Base-by-base conservation (phyloP, 53 echinoderm and acorn worm genomes). In the Holothuria leucospilota region DNA sequence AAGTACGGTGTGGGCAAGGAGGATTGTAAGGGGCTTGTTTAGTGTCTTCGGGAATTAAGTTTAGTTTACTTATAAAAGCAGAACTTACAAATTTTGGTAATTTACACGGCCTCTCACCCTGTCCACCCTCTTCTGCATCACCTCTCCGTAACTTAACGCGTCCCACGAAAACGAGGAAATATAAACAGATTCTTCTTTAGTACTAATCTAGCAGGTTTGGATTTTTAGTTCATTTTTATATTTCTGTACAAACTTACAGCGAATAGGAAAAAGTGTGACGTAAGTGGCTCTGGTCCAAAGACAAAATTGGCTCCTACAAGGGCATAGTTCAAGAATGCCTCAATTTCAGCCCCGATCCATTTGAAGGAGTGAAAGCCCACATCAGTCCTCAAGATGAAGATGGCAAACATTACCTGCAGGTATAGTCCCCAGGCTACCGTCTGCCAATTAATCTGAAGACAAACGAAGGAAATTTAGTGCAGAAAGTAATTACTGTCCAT, bases 361-460 rank as follows among this genome's bases (percentile, higher is more conserved):
- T 89, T 59, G 87, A 94, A 94, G 20, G 62, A 51, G 24, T 86
- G 51, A 46, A 62, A 92, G 42, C 94, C 94, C 15, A 77, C 81
- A 30, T 69, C 62, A 16, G 92, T 94, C 7, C 94, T 78, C 39
- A 94, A 66, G 69, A 94, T 94, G 39, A 94, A 29, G 27, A 92
- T 71, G 4, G 86, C 94, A 13, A 92, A 63, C 34, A 89, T 81
- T 5, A 92, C 63, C 85, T 94, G 94, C 13, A 94, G 87, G 71
- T 86, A 89, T 27, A 94, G 75, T 26, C 94, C 94, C 94, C 94
- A 94, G 51, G 87, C 72, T 14, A 94, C 94, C 4, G 94, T 89
- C 69, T 88, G 77, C 94, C 94, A 94, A 41, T 89, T 85, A 53
- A 94, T 89, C 94, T 94, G 82, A 29, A 77, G 24, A 51, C 4